A percentile compares a stretch with the other conserved stretches of the same genome.
phyloP scores from a whole-genome alignment of 64 coral and sea anemone species.

The Pachyseris speciosa region DNA sequence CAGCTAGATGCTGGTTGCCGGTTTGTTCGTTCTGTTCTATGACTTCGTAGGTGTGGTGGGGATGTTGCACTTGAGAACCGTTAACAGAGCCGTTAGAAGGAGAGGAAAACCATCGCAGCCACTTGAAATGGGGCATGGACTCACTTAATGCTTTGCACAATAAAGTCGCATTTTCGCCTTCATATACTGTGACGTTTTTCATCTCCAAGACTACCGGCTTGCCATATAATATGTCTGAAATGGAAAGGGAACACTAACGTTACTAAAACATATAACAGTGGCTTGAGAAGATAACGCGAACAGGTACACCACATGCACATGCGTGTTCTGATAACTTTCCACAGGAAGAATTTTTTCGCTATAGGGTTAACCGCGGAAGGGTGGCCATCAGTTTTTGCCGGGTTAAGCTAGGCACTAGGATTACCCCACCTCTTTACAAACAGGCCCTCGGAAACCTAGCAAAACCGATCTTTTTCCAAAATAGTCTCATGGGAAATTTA shows the following conservation, averaged over 20 bases:
- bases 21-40: slow-evolving; percentile 57
- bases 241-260: not conserved
- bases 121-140: slow-evolving; percentile 95
- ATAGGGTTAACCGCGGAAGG: no score
- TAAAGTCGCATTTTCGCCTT: slow-evolving; percentile 83
- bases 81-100: slow-evolving; percentile 49
- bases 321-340: no score
- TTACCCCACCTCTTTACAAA: no score
- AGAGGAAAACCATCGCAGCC: slow-evolving; percentile 63
- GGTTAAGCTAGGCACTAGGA: no score
- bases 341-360: no score
- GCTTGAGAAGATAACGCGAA: no score
- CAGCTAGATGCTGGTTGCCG: slow-evolving; percentile 35
- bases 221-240: slow-evolving; percentile 74
- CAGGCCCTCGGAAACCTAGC: no score
- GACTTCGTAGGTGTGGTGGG: slow-evolving; percentile 67
- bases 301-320: no score
- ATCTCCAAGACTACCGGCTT: slow-evolving; percentile 73
- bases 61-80: slow-evolving; percentile 4
- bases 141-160: slow-evolving; percentile 83
- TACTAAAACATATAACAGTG: not conserved
- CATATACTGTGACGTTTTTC: slow-evolving; percentile 59
- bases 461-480: no score
- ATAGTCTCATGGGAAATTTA: no score
- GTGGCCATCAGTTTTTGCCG: no score